Evolutionary conservation across 2,888 invertebrate genomes (phyloP).

Genomic region (Seira sanloemensis): DNA sequence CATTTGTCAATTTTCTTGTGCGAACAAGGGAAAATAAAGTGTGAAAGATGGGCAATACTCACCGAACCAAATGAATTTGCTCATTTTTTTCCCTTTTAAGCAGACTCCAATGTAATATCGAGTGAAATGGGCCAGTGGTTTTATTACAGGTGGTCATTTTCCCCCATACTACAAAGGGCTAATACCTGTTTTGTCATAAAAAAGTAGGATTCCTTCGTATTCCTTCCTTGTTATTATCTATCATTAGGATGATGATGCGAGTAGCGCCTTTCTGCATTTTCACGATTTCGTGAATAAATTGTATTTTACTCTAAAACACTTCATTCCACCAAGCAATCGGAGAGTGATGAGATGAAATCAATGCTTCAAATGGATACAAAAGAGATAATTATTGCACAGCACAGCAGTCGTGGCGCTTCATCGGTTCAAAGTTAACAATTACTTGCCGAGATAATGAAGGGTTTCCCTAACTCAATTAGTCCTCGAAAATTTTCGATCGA

Average conservation of each 20-base stretch:
- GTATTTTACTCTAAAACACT: neutral
- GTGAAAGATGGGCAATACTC: constrained; percentile 6
- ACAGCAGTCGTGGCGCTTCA: constrained; percentile 13
- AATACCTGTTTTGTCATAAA: neutral
- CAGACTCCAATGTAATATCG: neutral
- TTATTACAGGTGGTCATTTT: constrained; percentile 9
- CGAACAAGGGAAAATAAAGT: constrained; percentile 33
- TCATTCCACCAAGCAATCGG: neutral
- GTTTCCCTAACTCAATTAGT: constrained; percentile 68
- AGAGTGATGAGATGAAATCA: neutral
- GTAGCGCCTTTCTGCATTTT: neutral
- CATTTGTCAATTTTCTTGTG: constrained; percentile 38
- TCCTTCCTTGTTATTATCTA: constrained; percentile 2
- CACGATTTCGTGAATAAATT: neutral
- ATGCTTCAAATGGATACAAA: constrained; percentile 5
- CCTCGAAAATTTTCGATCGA: neutral
- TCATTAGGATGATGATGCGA: neutral
- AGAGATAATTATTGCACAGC: constrained; percentile 10
- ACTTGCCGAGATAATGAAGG: constrained; percentile 68
- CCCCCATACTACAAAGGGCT: neutral
- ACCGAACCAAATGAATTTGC: neutral
- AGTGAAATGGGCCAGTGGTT: neutral
- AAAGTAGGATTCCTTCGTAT: neutral
- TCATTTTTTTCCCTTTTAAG: neutral
- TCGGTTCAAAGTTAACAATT: constrained; percentile 41